Conservation (phyloP, 2,888 invertebrate species). For the Octonoba sinensis region DNA sequence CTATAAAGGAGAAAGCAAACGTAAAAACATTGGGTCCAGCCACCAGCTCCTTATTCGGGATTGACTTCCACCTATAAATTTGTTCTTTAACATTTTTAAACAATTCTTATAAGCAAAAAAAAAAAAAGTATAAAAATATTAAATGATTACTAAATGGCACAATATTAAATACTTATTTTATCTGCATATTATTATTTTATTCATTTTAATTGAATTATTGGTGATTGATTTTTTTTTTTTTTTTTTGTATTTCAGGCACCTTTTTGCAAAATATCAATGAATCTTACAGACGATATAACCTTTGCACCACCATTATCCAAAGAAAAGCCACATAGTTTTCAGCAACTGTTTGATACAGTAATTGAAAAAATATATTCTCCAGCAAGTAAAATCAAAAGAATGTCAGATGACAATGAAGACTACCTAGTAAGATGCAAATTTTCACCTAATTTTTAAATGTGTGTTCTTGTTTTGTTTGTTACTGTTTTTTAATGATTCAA, state of each 20-base stretch:
- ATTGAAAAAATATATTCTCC: conserved; percentile 33
- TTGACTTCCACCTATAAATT: too few species aligned
- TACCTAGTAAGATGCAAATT: conserved; percentile 37
- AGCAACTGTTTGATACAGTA: conserved; percentile 19
- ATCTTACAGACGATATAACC: conserved; percentile 24
- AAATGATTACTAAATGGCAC: too few species aligned
- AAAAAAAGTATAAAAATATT: too few species aligned
- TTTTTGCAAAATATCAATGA: conserved; percentile 40
- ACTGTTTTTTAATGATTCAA: too few species aligned
- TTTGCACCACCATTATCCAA: conserved; percentile 26
- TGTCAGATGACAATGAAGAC: conserved; percentile 1
- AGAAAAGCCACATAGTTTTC: conserved; percentile 21
- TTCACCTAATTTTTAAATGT: not conserved
- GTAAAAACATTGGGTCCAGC: too few species aligned
- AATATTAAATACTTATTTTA: not conserved
- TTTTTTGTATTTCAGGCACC: conserved; percentile 23
- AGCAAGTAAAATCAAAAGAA: conserved; percentile 9
- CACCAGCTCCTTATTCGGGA: too few species aligned
- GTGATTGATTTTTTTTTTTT: not conserved
- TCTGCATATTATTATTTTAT: not conserved
- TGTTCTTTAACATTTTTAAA: too few species aligned
- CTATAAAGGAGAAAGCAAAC: too few species aligned
- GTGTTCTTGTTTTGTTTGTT: too few species aligned
- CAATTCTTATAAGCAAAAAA: too few species aligned
- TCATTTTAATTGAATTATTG: not conserved